phyloP scores from a whole-genome alignment of 2,113 vertebrate species.

The Xyrauchen texanus region DNA sequence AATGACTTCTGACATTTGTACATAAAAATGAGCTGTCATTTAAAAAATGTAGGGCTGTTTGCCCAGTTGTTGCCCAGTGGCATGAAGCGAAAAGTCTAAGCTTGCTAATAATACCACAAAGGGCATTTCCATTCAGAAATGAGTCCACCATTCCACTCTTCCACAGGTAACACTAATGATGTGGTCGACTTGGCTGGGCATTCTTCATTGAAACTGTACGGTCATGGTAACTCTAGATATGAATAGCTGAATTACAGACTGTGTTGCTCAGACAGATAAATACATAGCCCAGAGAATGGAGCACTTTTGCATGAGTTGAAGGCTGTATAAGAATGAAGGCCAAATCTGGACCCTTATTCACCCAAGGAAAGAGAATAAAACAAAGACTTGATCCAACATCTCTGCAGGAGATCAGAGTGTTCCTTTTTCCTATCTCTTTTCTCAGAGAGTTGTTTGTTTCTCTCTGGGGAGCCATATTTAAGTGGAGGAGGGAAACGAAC shows the following conservation, averaged over 20 bases:
- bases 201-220: background rate
- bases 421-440: conserved; percentile 53
- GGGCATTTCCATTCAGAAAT: conserved; percentile 32
- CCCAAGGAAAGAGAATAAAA: conserved; percentile 55
- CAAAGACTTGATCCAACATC: conserved; percentile 51
- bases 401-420: conserved; percentile 49
- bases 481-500: conserved; percentile 49
- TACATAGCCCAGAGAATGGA: conserved; percentile 3
- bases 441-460: conserved; percentile 52
- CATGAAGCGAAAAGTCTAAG: conserved; percentile 8
- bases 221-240: conserved; percentile 2
- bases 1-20: conserved; percentile 16
- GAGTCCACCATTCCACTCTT: conserved; percentile 12
- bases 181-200: conserved; percentile 19
- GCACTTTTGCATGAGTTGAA: conserved; percentile 44
- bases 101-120: conserved; percentile 16
- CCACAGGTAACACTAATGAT: conserved; percentile 46
- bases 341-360: conserved; percentile 37
- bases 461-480: conserved; percentile 54
- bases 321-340: background rate
- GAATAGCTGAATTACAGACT: background rate
- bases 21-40: conserved; percentile 33
- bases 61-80: conserved; percentile 34
- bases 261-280: background rate
- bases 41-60: conserved; percentile 16